These are phyloP conservation scores for Xerus rutilus DNA, from an alignment of 2,797 vertebrate genomes.

Conservation along the genomic window DNA sequence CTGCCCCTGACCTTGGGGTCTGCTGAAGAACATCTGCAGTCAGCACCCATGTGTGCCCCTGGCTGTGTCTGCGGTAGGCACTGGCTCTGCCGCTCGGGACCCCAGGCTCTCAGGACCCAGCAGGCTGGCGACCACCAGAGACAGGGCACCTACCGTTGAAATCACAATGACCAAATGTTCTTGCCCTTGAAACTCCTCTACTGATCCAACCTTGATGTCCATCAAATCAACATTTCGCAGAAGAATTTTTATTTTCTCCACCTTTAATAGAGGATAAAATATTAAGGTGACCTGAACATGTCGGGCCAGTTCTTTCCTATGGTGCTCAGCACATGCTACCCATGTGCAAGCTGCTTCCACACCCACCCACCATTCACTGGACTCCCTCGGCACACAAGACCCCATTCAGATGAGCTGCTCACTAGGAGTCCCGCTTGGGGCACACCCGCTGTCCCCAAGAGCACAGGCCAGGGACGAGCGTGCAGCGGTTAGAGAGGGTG, in stretches of 20 bases:
- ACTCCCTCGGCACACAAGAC: not conserved
- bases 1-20: no score
- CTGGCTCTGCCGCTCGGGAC: not conserved
- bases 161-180: constrained; percentile 94
- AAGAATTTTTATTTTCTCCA: constrained; percentile 95
- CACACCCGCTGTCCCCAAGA: not conserved
- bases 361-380: not conserved
- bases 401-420: not conserved
- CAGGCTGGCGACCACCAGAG: no score
- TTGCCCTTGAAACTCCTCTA: constrained; percentile 98
- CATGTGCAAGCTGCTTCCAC: accelerated
- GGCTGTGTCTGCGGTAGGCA: not conserved
- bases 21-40: no score
- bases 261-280: constrained; percentile 86
- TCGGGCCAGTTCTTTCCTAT: not conserved
- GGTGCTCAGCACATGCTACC: not conserved
- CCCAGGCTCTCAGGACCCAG: accelerated
- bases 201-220: constrained; percentile 97
- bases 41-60: no score
- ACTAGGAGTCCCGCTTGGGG: not conserved
- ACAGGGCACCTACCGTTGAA: constrained; percentile 91
- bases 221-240: constrained; percentile 92
- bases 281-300: not conserved
- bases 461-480: no score
- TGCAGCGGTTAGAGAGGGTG: not conserved